Conservation (phyloP, 2,113 vertebrate species). For the Engystomops pustulosus region DNA sequence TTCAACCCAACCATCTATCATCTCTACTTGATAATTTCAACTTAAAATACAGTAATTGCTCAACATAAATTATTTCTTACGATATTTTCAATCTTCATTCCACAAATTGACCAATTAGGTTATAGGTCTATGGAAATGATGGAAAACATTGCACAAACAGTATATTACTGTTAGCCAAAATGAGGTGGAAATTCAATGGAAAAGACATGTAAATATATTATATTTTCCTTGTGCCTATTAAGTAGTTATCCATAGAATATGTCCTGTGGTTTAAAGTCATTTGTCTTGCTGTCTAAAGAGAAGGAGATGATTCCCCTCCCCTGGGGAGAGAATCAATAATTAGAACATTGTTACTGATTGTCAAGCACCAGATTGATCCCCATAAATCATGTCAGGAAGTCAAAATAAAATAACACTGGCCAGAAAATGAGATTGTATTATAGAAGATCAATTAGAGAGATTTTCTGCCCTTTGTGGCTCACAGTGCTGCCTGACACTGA, state of each 20-base stretch:
- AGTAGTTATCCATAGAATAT: not conserved
- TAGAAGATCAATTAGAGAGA: constrained; percentile 43
- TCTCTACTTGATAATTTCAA: no score
- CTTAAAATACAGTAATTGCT: no score
- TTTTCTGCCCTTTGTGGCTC: constrained; percentile 27
- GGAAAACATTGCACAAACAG: no score
- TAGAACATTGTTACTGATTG: constrained; percentile 42
- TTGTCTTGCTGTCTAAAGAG: constrained; percentile 15
- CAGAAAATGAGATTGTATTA: constrained; percentile 28
- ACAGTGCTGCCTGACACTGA: constrained; percentile 13
- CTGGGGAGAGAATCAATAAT: constrained; percentile 33
- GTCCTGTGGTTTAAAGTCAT: not conserved
- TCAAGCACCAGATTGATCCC: constrained; percentile 31
- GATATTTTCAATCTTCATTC: no score
- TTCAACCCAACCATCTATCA: no score
- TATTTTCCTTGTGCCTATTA: not conserved
- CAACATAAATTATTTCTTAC: no score
- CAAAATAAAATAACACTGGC: constrained; percentile 35
- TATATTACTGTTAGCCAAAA: no score
- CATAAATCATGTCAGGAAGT: constrained; percentile 34
- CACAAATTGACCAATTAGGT: not conserved
- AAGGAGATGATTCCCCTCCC: not conserved
- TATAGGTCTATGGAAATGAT: not conserved
- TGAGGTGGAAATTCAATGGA: not conserved
- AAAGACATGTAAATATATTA: not conserved